Conservation (phyloP, 2,113 vertebrate species). For the Xerus inauris region DNA sequence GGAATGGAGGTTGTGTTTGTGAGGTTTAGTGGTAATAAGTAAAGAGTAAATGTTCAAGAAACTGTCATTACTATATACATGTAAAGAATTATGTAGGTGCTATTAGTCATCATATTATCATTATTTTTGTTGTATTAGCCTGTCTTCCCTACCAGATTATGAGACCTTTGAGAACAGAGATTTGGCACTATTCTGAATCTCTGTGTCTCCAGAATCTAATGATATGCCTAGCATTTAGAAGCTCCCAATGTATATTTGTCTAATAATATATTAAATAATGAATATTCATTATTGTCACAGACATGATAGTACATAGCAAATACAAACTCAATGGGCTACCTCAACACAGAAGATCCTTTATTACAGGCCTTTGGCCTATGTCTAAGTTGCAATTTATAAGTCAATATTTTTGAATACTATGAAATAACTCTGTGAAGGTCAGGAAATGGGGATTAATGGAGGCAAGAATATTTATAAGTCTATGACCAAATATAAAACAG, state of each 20-base stretch:
- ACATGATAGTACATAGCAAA: background rate
- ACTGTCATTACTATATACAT: background rate
- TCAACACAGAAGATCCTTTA: background rate
- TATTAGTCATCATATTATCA: background rate
- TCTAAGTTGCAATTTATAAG: slow-evolving; percentile 22
- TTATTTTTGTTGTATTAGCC: background rate
- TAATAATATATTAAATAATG: background rate
- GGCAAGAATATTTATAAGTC: slow-evolving; percentile 18
- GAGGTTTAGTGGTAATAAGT: background rate
- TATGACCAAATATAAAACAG: background rate
- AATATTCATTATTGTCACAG: background rate
- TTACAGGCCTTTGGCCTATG: background rate
- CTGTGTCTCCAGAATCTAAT: background rate
- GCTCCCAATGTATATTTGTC: background rate
- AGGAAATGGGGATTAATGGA: background rate
- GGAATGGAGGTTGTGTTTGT: background rate
- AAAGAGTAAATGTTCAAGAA: background rate
- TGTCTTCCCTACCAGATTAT: background rate
- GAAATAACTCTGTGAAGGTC: background rate
- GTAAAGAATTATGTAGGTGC: background rate
- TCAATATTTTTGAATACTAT: background rate
- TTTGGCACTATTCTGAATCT: background rate
- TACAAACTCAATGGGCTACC: background rate
- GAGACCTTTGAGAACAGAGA: background rate
- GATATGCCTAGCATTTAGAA: background rate